Evolutionary conservation across 2,113 vertebrate species (phyloP).

Genomic region (Apodemus sylvaticus): DNA sequence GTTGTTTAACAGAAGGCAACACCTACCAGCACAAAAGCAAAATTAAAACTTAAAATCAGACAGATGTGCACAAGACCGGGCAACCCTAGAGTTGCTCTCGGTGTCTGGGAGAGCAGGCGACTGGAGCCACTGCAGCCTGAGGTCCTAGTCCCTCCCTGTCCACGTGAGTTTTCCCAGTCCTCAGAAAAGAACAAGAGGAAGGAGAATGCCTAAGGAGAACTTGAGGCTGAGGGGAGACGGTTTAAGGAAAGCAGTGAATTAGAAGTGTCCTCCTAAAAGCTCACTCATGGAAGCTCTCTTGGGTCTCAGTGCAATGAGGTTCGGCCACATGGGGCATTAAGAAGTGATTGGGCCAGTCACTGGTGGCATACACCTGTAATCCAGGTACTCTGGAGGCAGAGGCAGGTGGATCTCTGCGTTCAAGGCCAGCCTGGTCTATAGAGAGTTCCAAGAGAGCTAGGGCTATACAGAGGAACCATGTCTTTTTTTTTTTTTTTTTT

Average conservation of each 20-base stretch:
- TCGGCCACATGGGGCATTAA: too few species aligned
- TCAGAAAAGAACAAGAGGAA: not conserved
- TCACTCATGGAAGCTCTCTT: not conserved
- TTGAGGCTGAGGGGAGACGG: not conserved
- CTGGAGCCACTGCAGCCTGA: not conserved
- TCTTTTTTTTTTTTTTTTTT: too few species aligned
- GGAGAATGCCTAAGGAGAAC: not conserved
- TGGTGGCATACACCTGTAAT: not conserved
- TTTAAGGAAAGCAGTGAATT: constrained; percentile 7
- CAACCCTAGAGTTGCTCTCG: constrained; percentile 7
- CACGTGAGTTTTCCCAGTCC: not conserved
- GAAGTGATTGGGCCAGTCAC: not conserved
- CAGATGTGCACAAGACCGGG: not conserved
- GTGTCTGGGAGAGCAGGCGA: not conserved
- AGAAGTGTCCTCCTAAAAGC: not conserved
- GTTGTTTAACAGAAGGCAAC: not conserved
- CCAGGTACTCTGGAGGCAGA: not conserved
- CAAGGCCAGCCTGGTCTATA: not conserved
- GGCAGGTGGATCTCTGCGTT: not conserved
- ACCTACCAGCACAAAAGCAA: not conserved
- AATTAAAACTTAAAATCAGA: constrained; percentile 20
- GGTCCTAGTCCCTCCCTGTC: not conserved
- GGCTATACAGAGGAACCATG: too few species aligned
- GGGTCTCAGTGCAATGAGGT: not conserved
- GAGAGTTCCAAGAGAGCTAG: too few species aligned